Percentiles rank a stretch among this genome's conserved stretches.
Conservation (phyloP, 2,888 invertebrate genomes). For the Calliopum simillimum region DNA sequence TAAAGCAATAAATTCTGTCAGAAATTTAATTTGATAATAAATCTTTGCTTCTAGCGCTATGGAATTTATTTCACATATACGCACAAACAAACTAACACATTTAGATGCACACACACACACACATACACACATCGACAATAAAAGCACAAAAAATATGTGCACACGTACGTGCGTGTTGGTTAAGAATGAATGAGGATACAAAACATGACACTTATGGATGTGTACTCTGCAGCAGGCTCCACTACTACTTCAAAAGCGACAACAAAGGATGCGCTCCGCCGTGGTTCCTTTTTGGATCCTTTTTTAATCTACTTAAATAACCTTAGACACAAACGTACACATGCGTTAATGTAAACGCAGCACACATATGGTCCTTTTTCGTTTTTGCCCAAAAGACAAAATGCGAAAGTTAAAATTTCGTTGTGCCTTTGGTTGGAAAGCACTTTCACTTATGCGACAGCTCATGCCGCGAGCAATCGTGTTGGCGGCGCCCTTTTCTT, state of each 20-base stretch:
- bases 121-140: slow-evolving; percentile 38
- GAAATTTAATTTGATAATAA: slow-evolving; percentile 70
- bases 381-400: too few relatives aligned
- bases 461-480: slow-evolving; percentile 44
- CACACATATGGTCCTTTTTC: too few relatives aligned
- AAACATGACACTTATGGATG: slow-evolving; percentile 63
- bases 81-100: slow-evolving; percentile 38
- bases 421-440: slow-evolving; percentile 39
- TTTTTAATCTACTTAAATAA: slow-evolving; percentile 34
- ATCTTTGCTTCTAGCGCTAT: slow-evolving; percentile 68
- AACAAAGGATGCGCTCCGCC: slow-evolving; percentile 27
- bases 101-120: slow-evolving; percentile 45
- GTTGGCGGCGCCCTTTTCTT: slow-evolving; percentile 40
- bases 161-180: slow-evolving; percentile 60
- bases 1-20: slow-evolving; percentile 70
- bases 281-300: slow-evolving; percentile 26
- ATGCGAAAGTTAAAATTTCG: slow-evolving; percentile 38
- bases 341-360: too few relatives aligned
- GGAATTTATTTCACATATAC: slow-evolving; percentile 65
- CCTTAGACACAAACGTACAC: neutral
- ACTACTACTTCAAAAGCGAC: slow-evolving; percentile 19
- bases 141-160: slow-evolving; percentile 32
- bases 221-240: slow-evolving; percentile 33
- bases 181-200: slow-evolving; percentile 59
- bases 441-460: slow-evolving; percentile 46